Evolutionary conservation across 2,113 vertebrate genomes (phyloP).

Genomic region (Tachysurus fulvidraco): DNA sequence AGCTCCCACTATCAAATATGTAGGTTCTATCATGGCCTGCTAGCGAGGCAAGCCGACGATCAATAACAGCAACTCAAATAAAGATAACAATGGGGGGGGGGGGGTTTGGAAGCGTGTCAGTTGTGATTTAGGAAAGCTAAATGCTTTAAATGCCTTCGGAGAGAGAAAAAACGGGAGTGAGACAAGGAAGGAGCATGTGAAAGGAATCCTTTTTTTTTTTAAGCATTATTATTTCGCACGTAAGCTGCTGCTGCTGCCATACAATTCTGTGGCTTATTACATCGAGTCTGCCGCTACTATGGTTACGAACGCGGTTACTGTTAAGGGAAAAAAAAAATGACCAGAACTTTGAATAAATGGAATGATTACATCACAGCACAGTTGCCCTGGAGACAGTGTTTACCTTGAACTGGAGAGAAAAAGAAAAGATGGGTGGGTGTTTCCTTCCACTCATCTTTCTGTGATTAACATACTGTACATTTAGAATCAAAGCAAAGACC

Average conservation of each 20-base stretch:
- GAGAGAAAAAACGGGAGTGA: not conserved
- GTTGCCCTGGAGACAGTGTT: conserved; percentile 54
- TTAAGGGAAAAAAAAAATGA: not conserved
- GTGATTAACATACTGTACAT: conserved; percentile 32
- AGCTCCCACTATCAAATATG: conserved; percentile 78
- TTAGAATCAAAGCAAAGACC: conserved; percentile 20
- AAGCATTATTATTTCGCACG: conserved; percentile 28
- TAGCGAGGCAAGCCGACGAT: conserved; percentile 56
- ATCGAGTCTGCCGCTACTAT: conserved; percentile 42
- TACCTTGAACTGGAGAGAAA: conserved; percentile 47
- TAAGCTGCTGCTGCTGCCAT: not conserved
- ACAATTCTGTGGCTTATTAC: not conserved
- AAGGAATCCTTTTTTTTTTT: not conserved
- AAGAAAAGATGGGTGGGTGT: conserved; percentile 31
- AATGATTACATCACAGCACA: conserved; percentile 50
- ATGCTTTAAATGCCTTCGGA: conserved; percentile 36
- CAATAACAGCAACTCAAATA: conserved; percentile 65
- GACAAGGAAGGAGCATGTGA: conserved; percentile 6
- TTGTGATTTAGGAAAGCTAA: conserved; percentile 13
- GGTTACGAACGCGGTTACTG: conserved; percentile 43
- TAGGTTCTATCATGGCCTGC: conserved; percentile 68
- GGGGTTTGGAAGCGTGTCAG: not conserved
- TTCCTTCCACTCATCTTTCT: conserved; percentile 35
- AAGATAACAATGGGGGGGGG: conserved; percentile 42
- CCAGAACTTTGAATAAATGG: conserved; percentile 51